Conservation (phyloP, 2,797 vertebrate species). For the Anas bahamensis region DNA sequence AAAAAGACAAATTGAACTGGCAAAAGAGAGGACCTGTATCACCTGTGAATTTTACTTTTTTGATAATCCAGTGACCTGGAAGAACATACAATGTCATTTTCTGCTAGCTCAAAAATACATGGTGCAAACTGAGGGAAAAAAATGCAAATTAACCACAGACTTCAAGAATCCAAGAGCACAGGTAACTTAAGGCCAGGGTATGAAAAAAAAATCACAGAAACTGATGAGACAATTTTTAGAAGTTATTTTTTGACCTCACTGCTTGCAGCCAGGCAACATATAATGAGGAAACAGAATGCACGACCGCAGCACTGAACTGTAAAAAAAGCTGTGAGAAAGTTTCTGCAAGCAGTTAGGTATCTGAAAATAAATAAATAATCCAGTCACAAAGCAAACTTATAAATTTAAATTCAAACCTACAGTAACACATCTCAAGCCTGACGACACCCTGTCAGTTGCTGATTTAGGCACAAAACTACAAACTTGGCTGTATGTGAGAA, state of each 20-base stretch:
- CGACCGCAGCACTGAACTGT: background rate
- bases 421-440: background rate
- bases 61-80: background rate
- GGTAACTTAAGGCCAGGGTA: background rate
- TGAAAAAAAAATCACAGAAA: background rate
- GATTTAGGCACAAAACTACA: background rate
- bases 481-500: background rate
- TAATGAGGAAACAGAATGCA: background rate
- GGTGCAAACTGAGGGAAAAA: background rate
- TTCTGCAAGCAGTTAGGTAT: background rate
- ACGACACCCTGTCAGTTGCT: background rate
- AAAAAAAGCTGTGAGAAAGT: conserved; percentile 33
- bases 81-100: background rate
- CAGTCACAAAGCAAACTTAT: background rate
- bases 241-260: background rate
- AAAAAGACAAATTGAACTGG: background rate
- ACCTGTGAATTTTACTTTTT: background rate
- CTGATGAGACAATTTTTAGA: background rate
- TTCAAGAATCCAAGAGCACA: background rate
- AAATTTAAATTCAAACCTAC: background rate
- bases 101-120: background rate
- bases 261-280: background rate
- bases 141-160: background rate
- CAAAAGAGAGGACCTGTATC: background rate
- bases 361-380: background rate